These are phyloP conservation scores for Hyalella azteca DNA, from an alignment of 2,888 invertebrate species.

Conservation along the genomic window DNA sequence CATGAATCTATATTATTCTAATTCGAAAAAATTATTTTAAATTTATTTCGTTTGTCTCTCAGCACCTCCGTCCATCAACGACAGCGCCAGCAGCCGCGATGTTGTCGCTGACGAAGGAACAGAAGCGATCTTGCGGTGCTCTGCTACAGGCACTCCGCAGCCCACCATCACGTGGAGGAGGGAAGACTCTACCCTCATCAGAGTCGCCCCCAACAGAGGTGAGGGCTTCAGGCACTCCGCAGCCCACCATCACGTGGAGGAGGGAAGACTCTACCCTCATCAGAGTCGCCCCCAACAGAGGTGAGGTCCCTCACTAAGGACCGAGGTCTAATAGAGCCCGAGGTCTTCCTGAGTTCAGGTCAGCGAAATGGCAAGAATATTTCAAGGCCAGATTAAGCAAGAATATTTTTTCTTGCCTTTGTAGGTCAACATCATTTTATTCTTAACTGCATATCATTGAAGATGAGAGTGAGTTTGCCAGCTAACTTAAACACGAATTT, in stretches of 20 bases:
- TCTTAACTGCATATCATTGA: too few relatives aligned
- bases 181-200: constrained; percentile 16
- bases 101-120: background rate
- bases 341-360: too few relatives aligned
- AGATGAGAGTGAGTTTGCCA: too few relatives aligned
- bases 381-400: too few relatives aligned
- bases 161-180: constrained; percentile 38
- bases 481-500: too few relatives aligned
- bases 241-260: background rate
- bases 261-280: background rate
- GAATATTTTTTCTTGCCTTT: too few relatives aligned
- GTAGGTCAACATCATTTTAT: too few relatives aligned
- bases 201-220: constrained; percentile 3
- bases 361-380: too few relatives aligned
- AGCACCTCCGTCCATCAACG: constrained; percentile 32
- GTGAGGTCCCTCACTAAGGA: too few relatives aligned
- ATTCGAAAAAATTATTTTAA: background rate
- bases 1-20: too few relatives aligned
- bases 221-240: background rate
- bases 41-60: background rate
- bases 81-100: constrained; percentile 31
- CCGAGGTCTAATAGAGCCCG: too few relatives aligned
- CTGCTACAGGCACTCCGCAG: constrained; percentile 6
- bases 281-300: too few relatives aligned
- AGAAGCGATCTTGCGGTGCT: constrained; percentile 1